A percentile compares a stretch with the other conserved stretches of the same genome.
Evolutionary conservation across 2,888 invertebrate genomes (phyloP).

Genomic region (Eristalis tenax): DNA sequence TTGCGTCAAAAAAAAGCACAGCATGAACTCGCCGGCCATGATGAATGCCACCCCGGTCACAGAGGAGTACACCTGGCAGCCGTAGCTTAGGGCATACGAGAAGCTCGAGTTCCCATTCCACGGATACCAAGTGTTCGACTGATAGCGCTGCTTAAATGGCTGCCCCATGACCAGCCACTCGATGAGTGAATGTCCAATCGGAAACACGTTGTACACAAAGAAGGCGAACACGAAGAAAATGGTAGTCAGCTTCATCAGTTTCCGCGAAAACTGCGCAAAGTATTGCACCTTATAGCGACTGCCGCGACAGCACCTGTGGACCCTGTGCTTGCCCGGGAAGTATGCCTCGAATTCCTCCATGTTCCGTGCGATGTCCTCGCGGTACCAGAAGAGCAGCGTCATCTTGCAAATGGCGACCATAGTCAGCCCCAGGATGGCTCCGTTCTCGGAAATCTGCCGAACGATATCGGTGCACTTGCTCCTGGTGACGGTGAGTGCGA

Average conservation of each 20-base stretch:
- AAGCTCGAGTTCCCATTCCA: conserved; percentile 73
- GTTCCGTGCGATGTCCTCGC: conserved; percentile 72
- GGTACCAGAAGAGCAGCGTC: conserved; percentile 73
- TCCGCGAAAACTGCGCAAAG: conserved; percentile 71
- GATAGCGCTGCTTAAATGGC: conserved; percentile 73
- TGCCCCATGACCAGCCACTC: conserved; percentile 68
- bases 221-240: conserved; percentile 74
- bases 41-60: conserved; percentile 74
- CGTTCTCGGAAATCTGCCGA: conserved; percentile 73
- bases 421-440: conserved; percentile 74
- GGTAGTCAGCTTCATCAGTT: conserved; percentile 73
- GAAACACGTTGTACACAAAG: conserved; percentile 75
- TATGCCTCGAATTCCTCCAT: conserved; percentile 71
- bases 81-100: conserved; percentile 72
- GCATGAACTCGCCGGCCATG: conserved; percentile 74
- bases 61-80: conserved; percentile 74
- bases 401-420: conserved; percentile 74
- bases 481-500: conserved; percentile 67
- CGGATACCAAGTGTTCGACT: conserved; percentile 79
- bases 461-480: conserved; percentile 65
- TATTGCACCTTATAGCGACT: conserved; percentile 70
- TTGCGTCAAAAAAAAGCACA: conserved; percentile 76
- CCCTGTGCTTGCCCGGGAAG: conserved; percentile 51
- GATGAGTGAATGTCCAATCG: conserved; percentile 73
- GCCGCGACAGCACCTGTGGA: not conserved